Conservation (phyloP, 1,140 invertebrate species). For the Chlorops oryzae region DNA sequence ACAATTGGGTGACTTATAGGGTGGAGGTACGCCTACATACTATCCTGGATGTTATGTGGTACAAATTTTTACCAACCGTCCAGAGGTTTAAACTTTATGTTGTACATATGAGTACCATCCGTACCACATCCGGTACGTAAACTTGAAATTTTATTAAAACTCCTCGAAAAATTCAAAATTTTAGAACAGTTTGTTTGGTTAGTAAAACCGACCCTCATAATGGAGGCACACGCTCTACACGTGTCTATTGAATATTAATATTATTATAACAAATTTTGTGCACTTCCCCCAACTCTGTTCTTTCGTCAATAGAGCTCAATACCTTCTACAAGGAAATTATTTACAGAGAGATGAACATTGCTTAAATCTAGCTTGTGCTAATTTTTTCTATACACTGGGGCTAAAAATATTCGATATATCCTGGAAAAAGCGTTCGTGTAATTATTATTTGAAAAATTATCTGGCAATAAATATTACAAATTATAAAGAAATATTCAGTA, state of each 20-base stretch:
- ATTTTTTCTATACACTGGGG: too few species aligned
- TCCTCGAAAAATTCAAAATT: background rate
- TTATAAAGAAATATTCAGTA: too few species aligned
- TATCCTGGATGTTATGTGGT: background rate
- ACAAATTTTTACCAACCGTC: background rate
- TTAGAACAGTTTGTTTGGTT: background rate
- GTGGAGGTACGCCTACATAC: background rate
- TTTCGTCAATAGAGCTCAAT: background rate
- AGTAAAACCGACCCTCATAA: background rate
- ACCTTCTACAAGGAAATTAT: background rate
- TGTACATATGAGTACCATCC: background rate
- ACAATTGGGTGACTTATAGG: too few species aligned
- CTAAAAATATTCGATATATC: too few species aligned
- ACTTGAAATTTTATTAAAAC: background rate
- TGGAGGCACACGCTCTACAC: background rate
- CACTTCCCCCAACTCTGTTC: background rate
- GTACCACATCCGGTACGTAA: background rate
- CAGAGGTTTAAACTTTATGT: background rate
- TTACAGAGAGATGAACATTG: background rate
- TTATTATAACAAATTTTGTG: background rate
- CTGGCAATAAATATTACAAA: too few species aligned
- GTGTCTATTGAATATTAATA: background rate
- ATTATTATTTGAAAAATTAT: too few species aligned
- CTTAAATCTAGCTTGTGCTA: background rate
- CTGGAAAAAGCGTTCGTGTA: too few species aligned